These are phyloP conservation scores for Crypturellus tataupa DNA, from an alignment of 2,797 vertebrate species.

Conservation along the genomic window DNA sequence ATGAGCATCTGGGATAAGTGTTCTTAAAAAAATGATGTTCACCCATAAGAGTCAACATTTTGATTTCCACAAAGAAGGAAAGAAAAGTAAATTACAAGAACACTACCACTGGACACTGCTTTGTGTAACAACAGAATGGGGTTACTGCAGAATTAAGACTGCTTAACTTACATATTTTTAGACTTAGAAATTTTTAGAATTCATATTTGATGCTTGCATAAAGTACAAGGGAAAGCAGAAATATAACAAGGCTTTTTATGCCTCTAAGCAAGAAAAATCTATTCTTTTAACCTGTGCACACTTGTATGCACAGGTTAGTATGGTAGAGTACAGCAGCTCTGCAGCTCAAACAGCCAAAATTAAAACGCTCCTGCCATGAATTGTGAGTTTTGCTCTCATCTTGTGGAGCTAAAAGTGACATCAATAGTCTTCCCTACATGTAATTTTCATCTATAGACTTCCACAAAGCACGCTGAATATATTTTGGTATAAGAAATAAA, in stretches of 20 bases:
- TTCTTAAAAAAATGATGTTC: neutral
- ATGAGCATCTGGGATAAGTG: neutral
- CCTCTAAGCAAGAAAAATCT: neutral
- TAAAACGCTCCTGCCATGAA: neutral
- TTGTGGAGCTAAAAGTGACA: neutral
- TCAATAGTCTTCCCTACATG: neutral
- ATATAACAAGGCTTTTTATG: neutral
- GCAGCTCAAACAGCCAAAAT: neutral
- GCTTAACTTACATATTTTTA: neutral
- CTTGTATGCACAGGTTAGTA: neutral
- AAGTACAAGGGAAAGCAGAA: neutral
- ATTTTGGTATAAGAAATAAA: slow-evolving; percentile 9
- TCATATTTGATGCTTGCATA: neutral
- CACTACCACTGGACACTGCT: neutral
- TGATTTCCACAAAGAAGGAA: neutral
- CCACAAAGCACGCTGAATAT: neutral
- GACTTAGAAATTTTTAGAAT: neutral
- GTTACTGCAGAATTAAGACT: neutral
- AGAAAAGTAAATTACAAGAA: neutral
- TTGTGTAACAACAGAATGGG: neutral
- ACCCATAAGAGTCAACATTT: neutral
- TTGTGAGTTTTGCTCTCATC: neutral
- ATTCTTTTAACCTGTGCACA: neutral
- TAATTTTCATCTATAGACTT: slow-evolving; percentile 5
- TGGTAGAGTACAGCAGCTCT: neutral